Evolutionary conservation across 1,140 invertebrate species (phyloP).

Genomic region (Hyles euphorbiae): DNA sequence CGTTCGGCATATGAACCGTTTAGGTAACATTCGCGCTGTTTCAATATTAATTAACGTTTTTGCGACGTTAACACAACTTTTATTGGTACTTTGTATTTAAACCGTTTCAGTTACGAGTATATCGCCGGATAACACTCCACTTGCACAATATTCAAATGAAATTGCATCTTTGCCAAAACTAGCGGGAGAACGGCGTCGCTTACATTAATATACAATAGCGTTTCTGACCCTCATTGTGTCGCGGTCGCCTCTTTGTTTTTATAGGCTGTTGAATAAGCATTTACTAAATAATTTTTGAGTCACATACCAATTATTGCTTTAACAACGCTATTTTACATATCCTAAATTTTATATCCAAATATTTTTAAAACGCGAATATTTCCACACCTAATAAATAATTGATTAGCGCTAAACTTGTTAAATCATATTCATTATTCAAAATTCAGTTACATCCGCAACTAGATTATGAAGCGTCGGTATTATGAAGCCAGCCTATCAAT

Average conservation of each 20-base stretch:
- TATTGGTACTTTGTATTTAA: conserved; percentile 71
- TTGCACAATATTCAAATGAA: conserved; percentile 75
- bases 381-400: neutral
- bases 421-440: too few species aligned
- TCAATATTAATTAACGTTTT: conserved; percentile 35
- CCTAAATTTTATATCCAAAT: too few species aligned
- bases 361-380: too few species aligned
- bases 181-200: conserved; percentile 63
- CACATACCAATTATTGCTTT: conserved; percentile 26
- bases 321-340: too few species aligned
- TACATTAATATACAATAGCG: conserved; percentile 71
- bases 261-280: conserved; percentile 58
- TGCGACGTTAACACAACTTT: conserved; percentile 30
- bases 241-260: conserved; percentile 60
- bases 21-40: conserved; percentile 5
- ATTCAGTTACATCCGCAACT: too few species aligned
- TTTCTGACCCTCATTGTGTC: conserved; percentile 58
- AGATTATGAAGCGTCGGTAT: too few species aligned
- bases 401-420: neutral
- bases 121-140: conserved; percentile 62
- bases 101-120: conserved; percentile 56
- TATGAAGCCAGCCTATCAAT: neutral
- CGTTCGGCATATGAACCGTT: conserved; percentile 3
- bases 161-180: conserved; percentile 75
- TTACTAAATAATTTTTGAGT: conserved; percentile 46